phyloP scores from a whole-genome alignment of 2,888 invertebrate species.

The Lomographa bimaculata region DNA sequence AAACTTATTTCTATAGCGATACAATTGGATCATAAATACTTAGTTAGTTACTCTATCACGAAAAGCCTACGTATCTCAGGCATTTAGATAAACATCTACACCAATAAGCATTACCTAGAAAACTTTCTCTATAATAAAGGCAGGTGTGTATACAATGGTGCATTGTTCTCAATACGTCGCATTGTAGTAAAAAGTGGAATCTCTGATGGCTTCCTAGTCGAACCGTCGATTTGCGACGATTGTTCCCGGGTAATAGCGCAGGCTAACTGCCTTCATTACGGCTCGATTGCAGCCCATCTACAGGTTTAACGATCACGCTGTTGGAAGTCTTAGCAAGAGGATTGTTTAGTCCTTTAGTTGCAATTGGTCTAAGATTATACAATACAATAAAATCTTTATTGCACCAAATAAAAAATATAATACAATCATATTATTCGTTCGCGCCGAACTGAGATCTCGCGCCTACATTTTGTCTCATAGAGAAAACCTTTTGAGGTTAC shows the following conservation, averaged over 20 bases:
- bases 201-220: conserved; percentile 45
- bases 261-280: conserved; percentile 37
- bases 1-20: too few species aligned
- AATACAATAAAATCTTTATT: too few species aligned
- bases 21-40: too few species aligned
- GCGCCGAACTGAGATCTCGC: too few species aligned
- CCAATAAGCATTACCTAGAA: conserved; percentile 32
- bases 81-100: conserved; percentile 15
- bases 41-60: too few species aligned
- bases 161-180: conserved; percentile 61
- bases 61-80: conserved; percentile 3
- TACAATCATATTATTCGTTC: too few species aligned
- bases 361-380: too few species aligned
- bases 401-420: too few species aligned
- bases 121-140: conserved; percentile 57
- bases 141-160: conserved; percentile 48
- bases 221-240: conserved; percentile 42
- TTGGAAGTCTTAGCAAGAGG: conserved; percentile 1
- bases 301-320: conserved; percentile 2
- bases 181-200: conserved; percentile 59
- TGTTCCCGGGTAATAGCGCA: conserved; percentile 36
- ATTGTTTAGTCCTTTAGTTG: too few species aligned
- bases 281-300: conserved; percentile 13
- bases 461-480: too few species aligned
- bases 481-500: too few species aligned